These are phyloP conservation scores for Spilogale gracilis DNA, from an alignment of 2,113 vertebrate genomes.

Conservation along the genomic window DNA sequence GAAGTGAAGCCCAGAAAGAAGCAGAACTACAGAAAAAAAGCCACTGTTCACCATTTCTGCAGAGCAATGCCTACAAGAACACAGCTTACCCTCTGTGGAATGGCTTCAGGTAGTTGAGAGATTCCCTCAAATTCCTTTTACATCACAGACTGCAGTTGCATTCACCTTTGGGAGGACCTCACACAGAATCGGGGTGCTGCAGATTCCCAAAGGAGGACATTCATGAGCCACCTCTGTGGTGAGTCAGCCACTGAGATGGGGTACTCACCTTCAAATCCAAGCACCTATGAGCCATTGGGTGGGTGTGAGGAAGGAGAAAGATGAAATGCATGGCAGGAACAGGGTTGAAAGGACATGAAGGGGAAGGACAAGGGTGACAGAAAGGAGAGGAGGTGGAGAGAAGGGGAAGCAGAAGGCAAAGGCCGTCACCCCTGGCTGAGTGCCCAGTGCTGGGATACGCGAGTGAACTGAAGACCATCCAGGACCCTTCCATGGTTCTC, in stretches of 20 bases:
- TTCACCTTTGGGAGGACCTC: neutral
- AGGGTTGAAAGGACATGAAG: neutral
- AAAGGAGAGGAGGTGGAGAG: neutral
- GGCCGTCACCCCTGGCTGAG: neutral
- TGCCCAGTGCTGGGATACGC: rapidly evolving
- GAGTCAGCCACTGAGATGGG: neutral
- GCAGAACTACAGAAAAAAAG: neutral
- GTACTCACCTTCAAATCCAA: rapidly evolving
- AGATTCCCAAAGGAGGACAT: neutral
- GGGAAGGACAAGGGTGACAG: neutral
- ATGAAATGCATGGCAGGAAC: neutral
- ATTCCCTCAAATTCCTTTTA: neutral
- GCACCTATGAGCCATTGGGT: neutral
- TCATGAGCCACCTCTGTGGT: neutral
- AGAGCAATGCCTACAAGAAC: neutral
- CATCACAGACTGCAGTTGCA: neutral
- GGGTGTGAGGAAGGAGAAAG: neutral
- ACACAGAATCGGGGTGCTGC: too few relatives aligned
- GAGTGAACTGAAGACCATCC: neutral
- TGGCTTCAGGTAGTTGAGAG: rapidly evolving
- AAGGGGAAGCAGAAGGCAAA: neutral
- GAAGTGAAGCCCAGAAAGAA: neutral
- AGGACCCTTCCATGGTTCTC: rapidly evolving
- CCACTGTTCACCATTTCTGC: too few relatives aligned
- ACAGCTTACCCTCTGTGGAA: rapidly evolving